These are phyloP conservation scores for Porites cylindrica DNA, from an alignment of 92 coral and sea anemone species.

Conservation along the genomic window DNA sequence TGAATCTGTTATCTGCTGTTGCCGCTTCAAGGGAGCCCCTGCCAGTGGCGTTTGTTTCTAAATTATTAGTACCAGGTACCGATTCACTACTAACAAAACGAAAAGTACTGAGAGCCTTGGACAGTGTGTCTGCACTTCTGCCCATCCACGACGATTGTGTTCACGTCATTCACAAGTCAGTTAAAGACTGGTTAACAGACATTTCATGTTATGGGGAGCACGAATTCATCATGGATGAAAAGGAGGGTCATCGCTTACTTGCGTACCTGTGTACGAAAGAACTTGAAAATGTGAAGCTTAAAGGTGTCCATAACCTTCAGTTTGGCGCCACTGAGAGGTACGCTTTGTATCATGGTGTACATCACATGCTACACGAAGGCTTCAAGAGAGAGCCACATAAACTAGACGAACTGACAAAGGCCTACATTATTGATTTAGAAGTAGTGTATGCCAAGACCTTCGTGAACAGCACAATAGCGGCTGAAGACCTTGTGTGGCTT, in stretches of 20 bases:
- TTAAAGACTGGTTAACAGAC: slow-evolving; percentile 66
- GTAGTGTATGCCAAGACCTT: slow-evolving; percentile 17
- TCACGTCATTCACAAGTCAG: slow-evolving; percentile 69
- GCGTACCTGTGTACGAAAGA: slow-evolving; percentile 24
- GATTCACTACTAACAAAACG: neutral
- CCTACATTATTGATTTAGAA: slow-evolving; percentile 2
- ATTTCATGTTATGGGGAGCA: slow-evolving; percentile 19
- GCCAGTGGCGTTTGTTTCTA: neutral
- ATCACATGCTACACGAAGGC: neutral
- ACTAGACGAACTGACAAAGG: neutral
- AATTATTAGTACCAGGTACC: neutral
- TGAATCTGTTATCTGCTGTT: neutral
- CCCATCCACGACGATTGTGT: slow-evolving; percentile 48
- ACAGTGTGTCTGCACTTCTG: slow-evolving; percentile 55
- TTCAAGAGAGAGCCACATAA: too few species aligned
- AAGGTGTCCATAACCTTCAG: neutral
- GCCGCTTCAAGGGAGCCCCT: slow-evolving; percentile 12
- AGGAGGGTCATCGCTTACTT: slow-evolving; percentile 57
- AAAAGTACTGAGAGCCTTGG: slow-evolving; percentile 12
- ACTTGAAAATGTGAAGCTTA: slow-evolving; percentile 14
- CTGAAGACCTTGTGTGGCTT: slow-evolving; percentile 1
- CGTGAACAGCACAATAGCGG: neutral
- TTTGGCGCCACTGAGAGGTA: neutral
- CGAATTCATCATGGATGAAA: slow-evolving; percentile 34
- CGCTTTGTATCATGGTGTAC: slow-evolving; percentile 13